Conservation (phyloP, 2,797 vertebrate species). For the Serranus cabrilla region DNA sequence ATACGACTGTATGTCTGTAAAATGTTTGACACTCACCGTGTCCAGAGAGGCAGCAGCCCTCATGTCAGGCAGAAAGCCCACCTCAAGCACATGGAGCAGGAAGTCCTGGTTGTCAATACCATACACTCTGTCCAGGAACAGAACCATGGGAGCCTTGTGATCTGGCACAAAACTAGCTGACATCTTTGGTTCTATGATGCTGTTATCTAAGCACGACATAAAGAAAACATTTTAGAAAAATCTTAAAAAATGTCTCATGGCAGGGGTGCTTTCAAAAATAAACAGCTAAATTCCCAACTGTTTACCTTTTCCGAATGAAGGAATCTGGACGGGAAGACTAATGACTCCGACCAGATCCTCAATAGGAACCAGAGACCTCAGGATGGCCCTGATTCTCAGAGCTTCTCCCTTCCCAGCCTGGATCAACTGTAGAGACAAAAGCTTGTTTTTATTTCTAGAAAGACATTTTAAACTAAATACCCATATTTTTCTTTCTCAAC, state of each 20-base stretch:
- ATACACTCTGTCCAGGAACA: conserved; percentile 96
- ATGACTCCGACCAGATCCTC: conserved; percentile 96
- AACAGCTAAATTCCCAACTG: background rate
- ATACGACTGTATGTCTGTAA: background rate
- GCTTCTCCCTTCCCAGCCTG: conserved; percentile 96
- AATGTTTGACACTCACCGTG: conserved; percentile 85
- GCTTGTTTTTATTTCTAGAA: background rate
- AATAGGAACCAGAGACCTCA: conserved; percentile 93
- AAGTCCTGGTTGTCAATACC: conserved; percentile 97
- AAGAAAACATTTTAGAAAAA: conserved; percentile 19
- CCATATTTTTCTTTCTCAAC: background rate
- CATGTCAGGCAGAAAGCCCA: conserved; percentile 97
- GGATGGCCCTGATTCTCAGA: conserved; percentile 94
- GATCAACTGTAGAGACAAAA: conserved; percentile 87
- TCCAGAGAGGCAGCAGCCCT: conserved; percentile 94
- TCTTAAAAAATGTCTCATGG: background rate
- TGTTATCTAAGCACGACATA: conserved; percentile 85
- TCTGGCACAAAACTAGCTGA: conserved; percentile 96
- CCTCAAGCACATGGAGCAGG: conserved; percentile 93
- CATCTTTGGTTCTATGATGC: conserved; percentile 95
- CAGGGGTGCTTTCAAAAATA: background rate
- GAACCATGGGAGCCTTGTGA: conserved; percentile 96
- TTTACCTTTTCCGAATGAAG: conserved; percentile 93
- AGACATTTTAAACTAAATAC: background rate
- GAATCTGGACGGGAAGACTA: conserved; percentile 94